Evolutionary conservation across 2,888 invertebrate species (phyloP), one percentile per base, ranked within the genome.

Genomic region (Clunio marinus): DNA sequence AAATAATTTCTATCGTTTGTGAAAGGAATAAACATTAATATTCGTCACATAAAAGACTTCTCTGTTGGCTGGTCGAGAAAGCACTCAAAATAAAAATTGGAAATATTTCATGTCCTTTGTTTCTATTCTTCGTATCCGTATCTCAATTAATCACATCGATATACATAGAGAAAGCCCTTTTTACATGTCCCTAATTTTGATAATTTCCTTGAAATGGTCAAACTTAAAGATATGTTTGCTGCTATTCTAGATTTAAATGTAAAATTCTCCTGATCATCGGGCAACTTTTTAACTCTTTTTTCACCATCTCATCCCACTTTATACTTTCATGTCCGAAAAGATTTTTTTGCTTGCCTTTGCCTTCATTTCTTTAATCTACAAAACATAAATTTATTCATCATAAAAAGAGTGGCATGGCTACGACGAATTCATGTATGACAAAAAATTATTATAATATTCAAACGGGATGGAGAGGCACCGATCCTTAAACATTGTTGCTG

Each of bases 81-180:
- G n/a, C n/a, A n/a, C 17, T 51, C 17, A 22, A 17, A 20, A 17
- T 17, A 8, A 51, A 46, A 66, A 55, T 66, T 32, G 66, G 66
- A 51, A 66, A 66, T n/a, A n/a, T 46, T 63, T 46, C 27, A 41
- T 55, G 66, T 66, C 66, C 66, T 46, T 66, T 66, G 66, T 66
- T 66, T 28, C 24, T 8, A 35, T 66, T 51, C 15, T n/a, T 28
- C 24, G 35, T 66, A 35, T 66, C 66, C 66, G 66, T 66, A 66
- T 55, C 66, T 66, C 66, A 66, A 66, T 66, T 66, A 66, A 66
- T 66, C 66, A 66, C 66, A 66, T 66, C 66, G 66, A 66, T 66
- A 66, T 55, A 15, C n/a, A 2, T 15, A 13, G 17, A 66, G 46
- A 41, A 62, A 55, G 32, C 46, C 20, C 63, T 45, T 46, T 22